These are phyloP conservation scores for Heteropelma amictum DNA, from an alignment of 2,888 invertebrate genomes.

Conservation along the genomic window DNA sequence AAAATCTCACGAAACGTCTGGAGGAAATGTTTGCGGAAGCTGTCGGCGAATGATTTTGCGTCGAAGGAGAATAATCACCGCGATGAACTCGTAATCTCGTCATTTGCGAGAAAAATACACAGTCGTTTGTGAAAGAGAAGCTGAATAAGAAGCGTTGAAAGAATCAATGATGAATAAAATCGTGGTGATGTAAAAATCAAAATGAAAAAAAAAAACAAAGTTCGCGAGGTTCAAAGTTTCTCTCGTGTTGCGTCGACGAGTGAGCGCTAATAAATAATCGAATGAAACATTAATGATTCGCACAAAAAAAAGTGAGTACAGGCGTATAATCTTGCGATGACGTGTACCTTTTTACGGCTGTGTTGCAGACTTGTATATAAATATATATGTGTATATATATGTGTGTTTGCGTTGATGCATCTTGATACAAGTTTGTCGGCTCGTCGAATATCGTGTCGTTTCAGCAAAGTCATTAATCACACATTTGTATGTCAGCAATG, in stretches of 20 bases:
- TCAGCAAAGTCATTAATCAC: slow-evolving; percentile 21
- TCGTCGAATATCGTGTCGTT: slow-evolving; percentile 18
- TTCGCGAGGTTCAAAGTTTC: slow-evolving; percentile 28
- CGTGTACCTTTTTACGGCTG: too few relatives aligned
- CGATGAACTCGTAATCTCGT: slow-evolving; percentile 32
- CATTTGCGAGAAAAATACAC: too few relatives aligned
- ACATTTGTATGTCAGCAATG: slow-evolving; percentile 2
- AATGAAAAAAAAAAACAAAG: slow-evolving; percentile 4
- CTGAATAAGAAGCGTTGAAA: not conserved
- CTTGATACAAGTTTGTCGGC: slow-evolving; percentile 6
- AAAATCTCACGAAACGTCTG: not conserved
- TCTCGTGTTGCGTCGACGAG: slow-evolving; percentile 20
- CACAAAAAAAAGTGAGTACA: not conserved
- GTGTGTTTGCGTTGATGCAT: slow-evolving; percentile 10
- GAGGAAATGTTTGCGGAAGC: slow-evolving; percentile 42
- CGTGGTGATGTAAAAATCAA: not conserved
- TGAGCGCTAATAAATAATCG: slow-evolving; percentile 31
- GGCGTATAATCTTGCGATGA: too few relatives aligned
- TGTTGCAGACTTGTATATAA: not conserved
- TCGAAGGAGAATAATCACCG: slow-evolving; percentile 39
- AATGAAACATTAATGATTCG: slow-evolving; percentile 14
- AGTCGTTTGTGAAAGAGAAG: too few relatives aligned
- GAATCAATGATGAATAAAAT: not conserved
- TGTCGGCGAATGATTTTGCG: slow-evolving; percentile 32
- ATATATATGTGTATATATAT: not conserved